phyloP scores from a whole-genome alignment of 2,888 invertebrate genomes.

The Drosophila kanekoi region DNA sequence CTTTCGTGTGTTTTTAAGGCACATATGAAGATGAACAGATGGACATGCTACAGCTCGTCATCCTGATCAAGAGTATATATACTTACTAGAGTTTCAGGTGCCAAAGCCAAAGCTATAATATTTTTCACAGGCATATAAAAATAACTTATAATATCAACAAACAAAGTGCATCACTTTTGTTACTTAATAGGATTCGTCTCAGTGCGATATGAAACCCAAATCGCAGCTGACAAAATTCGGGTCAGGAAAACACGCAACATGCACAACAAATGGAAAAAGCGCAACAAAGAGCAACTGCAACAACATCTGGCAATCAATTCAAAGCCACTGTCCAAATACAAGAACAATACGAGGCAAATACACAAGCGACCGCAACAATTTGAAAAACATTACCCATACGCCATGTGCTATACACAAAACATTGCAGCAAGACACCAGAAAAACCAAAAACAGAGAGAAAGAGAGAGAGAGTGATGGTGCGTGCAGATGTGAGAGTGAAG shows the following conservation, averaged over 20 bases:
- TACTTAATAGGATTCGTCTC: too few relatives aligned
- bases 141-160: too few relatives aligned
- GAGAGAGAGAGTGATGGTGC: background rate
- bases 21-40: too few relatives aligned
- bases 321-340: constrained; percentile 41
- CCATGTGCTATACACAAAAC: constrained; percentile 59
- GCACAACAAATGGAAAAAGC: background rate
- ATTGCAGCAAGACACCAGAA: constrained; percentile 33
- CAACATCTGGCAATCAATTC: constrained; percentile 46
- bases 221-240: constrained; percentile 13
- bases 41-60: too few relatives aligned
- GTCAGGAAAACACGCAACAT: constrained; percentile 2
- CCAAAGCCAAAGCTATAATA: too few relatives aligned
- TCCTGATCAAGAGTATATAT: too few relatives aligned
- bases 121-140: too few relatives aligned
- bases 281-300: constrained; percentile 3
- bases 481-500: background rate
- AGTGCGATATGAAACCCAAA: background rate
- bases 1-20: too few relatives aligned
- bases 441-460: constrained; percentile 1
- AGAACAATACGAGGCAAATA: constrained; percentile 45
- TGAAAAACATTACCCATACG: constrained; percentile 79
- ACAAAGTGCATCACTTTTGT: too few relatives aligned
- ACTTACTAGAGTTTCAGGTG: too few relatives aligned
- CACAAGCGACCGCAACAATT: constrained; percentile 62